Evolutionary conservation across 1,140 invertebrate species (phyloP), one percentile per base, ranked within the genome.

Genomic region (Oryzaephilus surinamensis): DNA sequence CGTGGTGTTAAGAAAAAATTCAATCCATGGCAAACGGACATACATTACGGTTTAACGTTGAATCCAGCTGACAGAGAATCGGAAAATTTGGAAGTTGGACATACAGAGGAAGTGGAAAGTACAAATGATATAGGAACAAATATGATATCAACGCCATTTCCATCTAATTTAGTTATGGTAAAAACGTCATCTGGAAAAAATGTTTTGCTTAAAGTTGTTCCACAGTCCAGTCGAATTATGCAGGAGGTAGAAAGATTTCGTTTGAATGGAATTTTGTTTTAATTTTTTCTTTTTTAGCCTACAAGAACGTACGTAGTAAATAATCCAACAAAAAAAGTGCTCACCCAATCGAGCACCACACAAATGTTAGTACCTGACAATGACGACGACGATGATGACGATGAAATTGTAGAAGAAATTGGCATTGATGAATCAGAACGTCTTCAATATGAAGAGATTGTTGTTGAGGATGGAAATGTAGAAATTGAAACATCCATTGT

Each of bases 21-120:
- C 38, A 62, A 62, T 47, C 60, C 60, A 11, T 62, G 60, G 60
- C 57, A 60, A 40, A 42, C 60, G 6, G 60, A 62, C 42, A 58
- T 62, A 46, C 60, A 62, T 41, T 62, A 62, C 51, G 60, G 60
- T 11, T 38, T 62, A 12, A 60, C 57, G 14, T 45, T 62, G 12
- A 55, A 57, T 49, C 46, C 57, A 16, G 46, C 50, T 20, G 55
- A 57, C 42, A 48, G 53, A 44, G 48, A 53, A 55, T 26, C 38
- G 4, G 44, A 52, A 33, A 41, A 23, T 29, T 18, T 45, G 19
- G 45, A 48, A 27, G 48, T 48, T 14, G 31, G 42, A 13, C 42
- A 46, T 28, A 45, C 40, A 18, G 43, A 52, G 29, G 45, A 49
- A 32, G 30, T 32, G 10, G 44, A 45, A 16, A 48, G 41, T 33